Percentiles rank a stretch among this genome's conserved stretches.
phyloP scores from a whole-genome alignment of 2,888 invertebrate genomes.

The Sinelater perroti region DNA sequence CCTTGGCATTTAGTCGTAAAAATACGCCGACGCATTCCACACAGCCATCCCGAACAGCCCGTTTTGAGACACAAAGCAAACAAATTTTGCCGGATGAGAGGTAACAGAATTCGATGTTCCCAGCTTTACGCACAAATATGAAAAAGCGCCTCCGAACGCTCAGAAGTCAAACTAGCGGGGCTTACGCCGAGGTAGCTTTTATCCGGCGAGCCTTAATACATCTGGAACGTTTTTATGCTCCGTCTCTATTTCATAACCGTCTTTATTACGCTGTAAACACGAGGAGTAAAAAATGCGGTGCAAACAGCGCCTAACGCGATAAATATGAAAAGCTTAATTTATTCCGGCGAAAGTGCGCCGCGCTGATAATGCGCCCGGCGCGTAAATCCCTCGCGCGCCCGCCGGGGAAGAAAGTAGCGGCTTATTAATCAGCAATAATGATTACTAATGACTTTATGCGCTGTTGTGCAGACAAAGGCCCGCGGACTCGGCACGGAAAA shows the following conservation, averaged over 20 bases:
- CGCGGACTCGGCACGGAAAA: conserved; percentile 29
- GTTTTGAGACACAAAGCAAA: not conserved
- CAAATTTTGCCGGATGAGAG: conserved; percentile 10
- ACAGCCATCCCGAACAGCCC: too few species aligned
- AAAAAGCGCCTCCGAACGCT: conserved; percentile 9
- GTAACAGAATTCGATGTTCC: conserved; percentile 8
- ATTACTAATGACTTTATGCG: conserved; percentile 30
- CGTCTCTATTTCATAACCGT: conserved; percentile 23
- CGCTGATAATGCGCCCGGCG: conserved; percentile 30
- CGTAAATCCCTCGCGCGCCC: conserved; percentile 24
- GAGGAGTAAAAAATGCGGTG: conserved; percentile 25
- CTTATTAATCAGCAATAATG: conserved; percentile 31
- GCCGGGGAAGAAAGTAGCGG: conserved; percentile 27
- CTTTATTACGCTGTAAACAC: conserved; percentile 25
- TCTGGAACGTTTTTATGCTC: conserved; percentile 5
- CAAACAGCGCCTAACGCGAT: conserved; percentile 24
- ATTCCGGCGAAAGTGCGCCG: conserved; percentile 28
- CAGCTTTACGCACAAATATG: conserved; percentile 21
- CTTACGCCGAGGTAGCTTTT: conserved; percentile 17
- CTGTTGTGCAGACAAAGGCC: conserved; percentile 22
- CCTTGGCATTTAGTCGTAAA: too few species aligned
- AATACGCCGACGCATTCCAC: too few species aligned
- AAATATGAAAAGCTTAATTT: conserved; percentile 33
- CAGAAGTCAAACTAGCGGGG: conserved; percentile 13
- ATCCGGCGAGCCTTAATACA: conserved; percentile 17